A percentile compares a stretch with the other conserved stretches of the same genome.
phyloP scores from a whole-genome alignment of 2,797 vertebrate species.

The Muraenolepis orangiensis region DNA sequence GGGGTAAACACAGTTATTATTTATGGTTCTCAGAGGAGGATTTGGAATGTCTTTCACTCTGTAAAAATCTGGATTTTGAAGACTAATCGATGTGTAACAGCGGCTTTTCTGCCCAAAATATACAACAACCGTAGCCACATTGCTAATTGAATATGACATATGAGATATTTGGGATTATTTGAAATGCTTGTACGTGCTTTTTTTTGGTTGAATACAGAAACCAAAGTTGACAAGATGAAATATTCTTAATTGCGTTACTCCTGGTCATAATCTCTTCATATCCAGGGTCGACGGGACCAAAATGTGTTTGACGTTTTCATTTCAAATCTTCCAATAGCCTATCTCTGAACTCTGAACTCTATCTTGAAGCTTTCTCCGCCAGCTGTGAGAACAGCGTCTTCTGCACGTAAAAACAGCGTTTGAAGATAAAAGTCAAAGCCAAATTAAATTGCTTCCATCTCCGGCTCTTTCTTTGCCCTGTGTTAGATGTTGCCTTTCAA shows the following conservation, averaged over 20 bases:
- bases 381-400: neutral
- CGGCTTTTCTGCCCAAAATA: neutral
- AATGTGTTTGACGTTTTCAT: neutral
- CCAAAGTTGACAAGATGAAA: too few relatives aligned
- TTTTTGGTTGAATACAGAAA: too few relatives aligned
- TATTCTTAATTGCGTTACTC: too few relatives aligned
- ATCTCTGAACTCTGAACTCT: neutral
- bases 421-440: slow-evolving; percentile 22
- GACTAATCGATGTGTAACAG: neutral
- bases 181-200: neutral
- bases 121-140: too few relatives aligned
- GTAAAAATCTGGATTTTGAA: neutral
- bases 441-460: slow-evolving; percentile 12
- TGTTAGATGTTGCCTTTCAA: neutral
- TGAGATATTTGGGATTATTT: neutral
- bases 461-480: neutral
- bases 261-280: too few relatives aligned
- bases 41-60: neutral
- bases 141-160: too few relatives aligned
- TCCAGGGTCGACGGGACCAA: neutral
- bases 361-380: neutral
- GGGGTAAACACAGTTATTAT: neutral
- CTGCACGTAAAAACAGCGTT: slow-evolving; percentile 26
- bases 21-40: neutral
- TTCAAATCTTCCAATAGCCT: neutral